Evolutionary conservation across 2,113 vertebrate species (phyloP), one percentile per base, ranked within the genome.

Genomic region (Rhineura floridana): DNA sequence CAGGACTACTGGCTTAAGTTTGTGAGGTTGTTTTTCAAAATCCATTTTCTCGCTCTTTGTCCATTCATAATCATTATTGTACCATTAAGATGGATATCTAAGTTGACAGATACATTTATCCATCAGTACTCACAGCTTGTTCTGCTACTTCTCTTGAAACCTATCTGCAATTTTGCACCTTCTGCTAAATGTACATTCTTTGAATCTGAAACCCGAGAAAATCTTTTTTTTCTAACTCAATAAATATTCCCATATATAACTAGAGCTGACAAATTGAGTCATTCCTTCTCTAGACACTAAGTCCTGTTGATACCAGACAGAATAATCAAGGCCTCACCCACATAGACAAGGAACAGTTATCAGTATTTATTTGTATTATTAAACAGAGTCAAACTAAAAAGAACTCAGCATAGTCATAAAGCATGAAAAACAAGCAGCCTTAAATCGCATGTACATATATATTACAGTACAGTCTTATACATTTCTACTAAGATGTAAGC

Each of bases 301-400:
- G 44, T 46, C 55, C 12, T 39, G 19, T 25, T 50, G 21, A 21
- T 48, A n/a, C 44, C 72, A 83, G 15, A 33, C 23, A 0, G 44
- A 83, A 42, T 50, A 83, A 87, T 55, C 11, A 19, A 63, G 59
- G 70, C 44, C 87, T 88, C 59, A 83, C 46, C 59, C 44, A 65
- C 23, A 52, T 6, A 77, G 44, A 62, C 11, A 39, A 75, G 36
- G 28, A 70, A 87, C 2, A 6, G 13, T 8, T 62, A 36, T 48
- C 33, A 59, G 59, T 80, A 69, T 65, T 78, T 39, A 19, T 86
- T 86, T 80, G 28, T 80, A 59, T 19, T 80, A 28, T 42, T 77
- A 76, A 63, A n/a, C 30, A 77, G 30, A 28, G 55, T 21, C 39
- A 85, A 76, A 75, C 36, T 33, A 39, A 50, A 87, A 62, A 30